Evolutionary conservation across 2,797 vertebrate species (phyloP), one percentile per base, ranked within the genome.

Genomic region (Silurus lanzhouensis): DNA sequence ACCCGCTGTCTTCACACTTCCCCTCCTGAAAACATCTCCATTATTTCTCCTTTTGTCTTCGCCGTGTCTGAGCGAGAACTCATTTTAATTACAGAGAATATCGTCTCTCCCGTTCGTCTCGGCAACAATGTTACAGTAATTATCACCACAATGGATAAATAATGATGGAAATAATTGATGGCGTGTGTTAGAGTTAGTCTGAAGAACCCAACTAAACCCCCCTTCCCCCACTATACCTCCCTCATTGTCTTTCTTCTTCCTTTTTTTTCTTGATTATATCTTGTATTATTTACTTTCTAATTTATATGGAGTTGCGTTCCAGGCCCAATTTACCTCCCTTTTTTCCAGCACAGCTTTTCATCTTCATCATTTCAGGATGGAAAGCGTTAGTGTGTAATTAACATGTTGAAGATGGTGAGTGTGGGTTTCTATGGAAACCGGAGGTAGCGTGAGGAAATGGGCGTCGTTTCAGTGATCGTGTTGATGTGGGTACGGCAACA

Each of bases 71-170:
- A 44, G 58, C 77, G 15, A 3, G 10, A 60, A 83, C 76, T 64
- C 82, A 74, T 81, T 87, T 83, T 87, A 87, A 87, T 87, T 87
- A 84, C 70, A 74, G 48, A 58, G 68, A 87, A 83, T 87, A 84
- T 84, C 68, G 81, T 60, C 68, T 44, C 75, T 67, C 15, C 81
- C 85, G 27, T 87, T 87, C 79, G 38, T 87, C 82, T 75, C 46
- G 19, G 31, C 44, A 84, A 86, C 85, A 86, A 86, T 83, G 76
- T 72, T 66, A 84, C 82, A 75, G 76, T 60, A 74, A 87, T 87
- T 87, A 87, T 74, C 82, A 87, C 71, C 77, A 83, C 67, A 82
- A 82, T 82, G 81, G 81, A 82, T 71, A 82, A 82, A 82, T 82
- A 82, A 82, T 82, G 46, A 67, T 77, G 77, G 77, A 72, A 85